A percentile compares a stretch with the other conserved stretches of the same genome.
phyloP scores from a whole-genome alignment of 1,140 invertebrate species.

The Sycophila sp. region DNA sequence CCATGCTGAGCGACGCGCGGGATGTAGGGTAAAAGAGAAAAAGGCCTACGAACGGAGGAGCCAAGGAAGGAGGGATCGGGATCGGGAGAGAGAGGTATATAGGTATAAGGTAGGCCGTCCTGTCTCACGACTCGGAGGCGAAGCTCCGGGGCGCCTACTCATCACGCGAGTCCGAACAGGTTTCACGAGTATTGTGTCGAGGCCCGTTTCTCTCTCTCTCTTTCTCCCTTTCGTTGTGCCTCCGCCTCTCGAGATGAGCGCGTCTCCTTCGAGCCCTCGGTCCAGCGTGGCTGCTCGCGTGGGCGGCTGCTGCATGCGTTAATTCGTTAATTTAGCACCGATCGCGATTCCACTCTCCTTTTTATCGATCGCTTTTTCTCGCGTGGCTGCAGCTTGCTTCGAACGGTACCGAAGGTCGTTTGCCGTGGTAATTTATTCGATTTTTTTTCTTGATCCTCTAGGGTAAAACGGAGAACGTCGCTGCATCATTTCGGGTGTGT shows the following conservation, averaged over 20 bases:
- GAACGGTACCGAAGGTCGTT: too few relatives aligned
- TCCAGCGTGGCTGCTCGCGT: too few relatives aligned
- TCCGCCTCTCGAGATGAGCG: too few relatives aligned
- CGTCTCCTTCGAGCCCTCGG: too few relatives aligned
- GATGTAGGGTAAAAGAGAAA: not conserved
- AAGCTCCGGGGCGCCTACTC: constrained; percentile 11
- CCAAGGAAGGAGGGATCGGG: not conserved
- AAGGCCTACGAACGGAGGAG: not conserved
- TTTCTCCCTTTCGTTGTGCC: not conserved
- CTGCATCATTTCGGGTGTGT: too few relatives aligned
- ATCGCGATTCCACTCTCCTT: not conserved
- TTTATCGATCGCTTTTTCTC: not conserved
- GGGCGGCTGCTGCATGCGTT: too few relatives aligned
- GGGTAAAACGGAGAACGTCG: too few relatives aligned
- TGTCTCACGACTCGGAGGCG: constrained; percentile 10
- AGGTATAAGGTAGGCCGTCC: not conserved
- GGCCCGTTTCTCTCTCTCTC: not conserved
- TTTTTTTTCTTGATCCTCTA: too few relatives aligned
- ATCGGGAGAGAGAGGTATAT: not conserved
- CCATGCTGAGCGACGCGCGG: too few relatives aligned
- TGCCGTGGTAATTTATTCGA: too few relatives aligned
- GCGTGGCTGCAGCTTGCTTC: too few relatives aligned
- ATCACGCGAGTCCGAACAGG: constrained; percentile 33
- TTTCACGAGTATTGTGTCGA: constrained; percentile 25
- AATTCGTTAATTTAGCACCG: too few relatives aligned